Conservation (phyloP, 2,888 invertebrate genomes). For the Onchidella celtica region DNA sequence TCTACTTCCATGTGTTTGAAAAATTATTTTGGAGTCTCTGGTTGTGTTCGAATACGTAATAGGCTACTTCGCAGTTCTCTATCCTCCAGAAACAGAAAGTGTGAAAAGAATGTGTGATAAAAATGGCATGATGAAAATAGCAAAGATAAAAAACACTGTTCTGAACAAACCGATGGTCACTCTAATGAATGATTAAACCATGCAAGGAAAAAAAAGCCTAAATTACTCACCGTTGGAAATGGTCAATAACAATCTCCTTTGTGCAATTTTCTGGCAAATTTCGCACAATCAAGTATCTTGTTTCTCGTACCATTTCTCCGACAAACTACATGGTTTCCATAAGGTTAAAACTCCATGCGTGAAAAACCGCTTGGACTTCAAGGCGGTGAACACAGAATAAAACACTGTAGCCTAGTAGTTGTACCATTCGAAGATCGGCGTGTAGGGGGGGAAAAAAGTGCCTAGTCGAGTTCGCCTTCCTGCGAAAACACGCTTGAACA, state of each 20-base stretch:
- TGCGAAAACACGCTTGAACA: constrained; percentile 11
- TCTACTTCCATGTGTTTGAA: no score
- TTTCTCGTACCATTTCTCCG: constrained; percentile 97
- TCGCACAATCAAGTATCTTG: constrained; percentile 99
- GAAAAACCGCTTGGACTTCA: constrained; percentile 15
- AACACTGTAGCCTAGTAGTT: constrained; percentile 33
- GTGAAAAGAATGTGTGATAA: no score
- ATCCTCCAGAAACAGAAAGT: no score
- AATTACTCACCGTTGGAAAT: constrained; percentile 93
- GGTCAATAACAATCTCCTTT: constrained; percentile 97
- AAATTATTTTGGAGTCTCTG: no score
- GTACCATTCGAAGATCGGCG: constrained; percentile 18
- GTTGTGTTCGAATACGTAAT: no score
- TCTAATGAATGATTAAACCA: no score
- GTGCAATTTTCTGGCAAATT: constrained; percentile 99
- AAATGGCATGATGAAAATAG: no score
- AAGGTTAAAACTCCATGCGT: constrained; percentile 53
- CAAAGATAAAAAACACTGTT: no score
- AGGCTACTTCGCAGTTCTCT: no score
- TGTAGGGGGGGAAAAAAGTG: neutral
- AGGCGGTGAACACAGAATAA: neutral
- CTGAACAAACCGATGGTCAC: no score
- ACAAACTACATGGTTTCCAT: constrained; percentile 59
- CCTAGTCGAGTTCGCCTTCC: constrained; percentile 14
- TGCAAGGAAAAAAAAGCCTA: no score